Conservation (phyloP, 1,140 invertebrate species). For the Hyles vespertilio region DNA sequence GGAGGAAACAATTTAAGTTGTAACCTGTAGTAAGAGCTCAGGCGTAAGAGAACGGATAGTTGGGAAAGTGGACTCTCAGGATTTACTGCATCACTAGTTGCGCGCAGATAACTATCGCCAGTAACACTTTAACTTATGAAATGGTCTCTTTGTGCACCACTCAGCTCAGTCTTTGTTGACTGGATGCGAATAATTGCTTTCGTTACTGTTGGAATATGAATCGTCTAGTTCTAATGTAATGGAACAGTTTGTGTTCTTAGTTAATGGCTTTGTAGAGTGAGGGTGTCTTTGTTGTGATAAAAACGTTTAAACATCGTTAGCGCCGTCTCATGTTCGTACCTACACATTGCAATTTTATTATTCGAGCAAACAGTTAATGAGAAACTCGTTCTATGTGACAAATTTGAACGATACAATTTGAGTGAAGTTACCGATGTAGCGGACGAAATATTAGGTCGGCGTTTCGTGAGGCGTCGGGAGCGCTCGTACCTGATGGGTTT, state of each 20-base stretch:
- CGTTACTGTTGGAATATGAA: slow-evolving; percentile 52
- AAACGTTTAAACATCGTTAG: slow-evolving; percentile 28
- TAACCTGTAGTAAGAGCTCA: slow-evolving; percentile 35
- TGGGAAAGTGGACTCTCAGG: slow-evolving; percentile 53
- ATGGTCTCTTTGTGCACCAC: slow-evolving; percentile 59
- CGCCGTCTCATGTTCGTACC: slow-evolving; percentile 3
- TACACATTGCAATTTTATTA: too few relatives aligned
- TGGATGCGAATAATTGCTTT: slow-evolving; percentile 65
- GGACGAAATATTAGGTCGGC: slow-evolving; percentile 44
- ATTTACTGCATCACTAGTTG: slow-evolving; percentile 69
- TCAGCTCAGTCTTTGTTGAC: slow-evolving; percentile 57
- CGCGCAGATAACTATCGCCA: slow-evolving; percentile 61
- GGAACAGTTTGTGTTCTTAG: slow-evolving; percentile 59
- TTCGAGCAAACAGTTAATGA: too few relatives aligned
- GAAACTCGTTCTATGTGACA: too few relatives aligned
- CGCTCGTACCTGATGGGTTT: slow-evolving; percentile 64
- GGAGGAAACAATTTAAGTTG: slow-evolving; percentile 29
- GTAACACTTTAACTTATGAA: slow-evolving; percentile 64
- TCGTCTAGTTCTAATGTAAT: slow-evolving; percentile 61
- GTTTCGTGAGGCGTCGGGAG: slow-evolving; percentile 24
- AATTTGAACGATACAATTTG: too few relatives aligned
- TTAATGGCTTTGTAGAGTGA: slow-evolving; percentile 53
- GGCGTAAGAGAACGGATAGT: slow-evolving; percentile 50
- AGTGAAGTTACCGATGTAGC: slow-evolving; percentile 1
- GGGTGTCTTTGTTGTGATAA: slow-evolving; percentile 44